These are phyloP conservation scores for Anthopleura xanthogrammica DNA, from an alignment of 92 coral and sea anemone genomes.

Conservation along the genomic window DNA sequence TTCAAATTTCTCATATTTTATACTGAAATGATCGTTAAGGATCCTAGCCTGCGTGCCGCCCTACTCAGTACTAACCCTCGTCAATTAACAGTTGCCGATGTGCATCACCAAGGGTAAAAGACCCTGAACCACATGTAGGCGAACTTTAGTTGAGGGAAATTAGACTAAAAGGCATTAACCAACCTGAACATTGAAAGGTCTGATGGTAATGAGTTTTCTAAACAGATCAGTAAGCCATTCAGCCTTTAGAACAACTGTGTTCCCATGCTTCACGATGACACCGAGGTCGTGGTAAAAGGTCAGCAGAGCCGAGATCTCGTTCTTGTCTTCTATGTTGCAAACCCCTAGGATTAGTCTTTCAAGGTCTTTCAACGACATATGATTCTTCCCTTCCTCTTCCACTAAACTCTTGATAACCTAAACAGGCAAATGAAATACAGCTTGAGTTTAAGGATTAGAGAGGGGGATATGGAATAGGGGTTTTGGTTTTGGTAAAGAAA, in stretches of 20 bases:
- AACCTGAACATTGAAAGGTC: slow-evolving; percentile 78
- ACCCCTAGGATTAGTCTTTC: slow-evolving; percentile 52
- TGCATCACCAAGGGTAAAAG: too few species aligned
- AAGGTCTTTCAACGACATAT: slow-evolving; percentile 59
- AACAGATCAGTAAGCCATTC: slow-evolving; percentile 77
- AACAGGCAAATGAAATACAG: neutral
- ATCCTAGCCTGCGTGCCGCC: too few species aligned
- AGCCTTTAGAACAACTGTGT: slow-evolving; percentile 61
- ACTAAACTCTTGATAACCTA: slow-evolving; percentile 49
- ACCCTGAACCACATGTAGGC: too few species aligned
- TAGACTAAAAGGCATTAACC: neutral
- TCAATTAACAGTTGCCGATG: too few species aligned
- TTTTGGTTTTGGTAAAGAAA: too few species aligned
- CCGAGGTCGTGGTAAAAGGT: slow-evolving; percentile 75
- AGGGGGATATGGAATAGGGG: neutral
- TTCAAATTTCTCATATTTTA: too few species aligned
- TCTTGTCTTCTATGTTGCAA: slow-evolving; percentile 59
- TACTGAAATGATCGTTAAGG: too few species aligned
- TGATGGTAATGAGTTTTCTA: slow-evolving; percentile 62
- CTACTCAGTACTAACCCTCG: too few species aligned
- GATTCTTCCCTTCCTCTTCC: slow-evolving; percentile 40
- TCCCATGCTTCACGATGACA: slow-evolving; percentile 63
- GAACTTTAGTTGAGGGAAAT: too few species aligned
- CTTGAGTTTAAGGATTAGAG: too few species aligned
- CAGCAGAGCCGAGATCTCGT: slow-evolving; percentile 58